Conservation (phyloP, 1,140 invertebrate species). For the Drosophila hydei region DNA sequence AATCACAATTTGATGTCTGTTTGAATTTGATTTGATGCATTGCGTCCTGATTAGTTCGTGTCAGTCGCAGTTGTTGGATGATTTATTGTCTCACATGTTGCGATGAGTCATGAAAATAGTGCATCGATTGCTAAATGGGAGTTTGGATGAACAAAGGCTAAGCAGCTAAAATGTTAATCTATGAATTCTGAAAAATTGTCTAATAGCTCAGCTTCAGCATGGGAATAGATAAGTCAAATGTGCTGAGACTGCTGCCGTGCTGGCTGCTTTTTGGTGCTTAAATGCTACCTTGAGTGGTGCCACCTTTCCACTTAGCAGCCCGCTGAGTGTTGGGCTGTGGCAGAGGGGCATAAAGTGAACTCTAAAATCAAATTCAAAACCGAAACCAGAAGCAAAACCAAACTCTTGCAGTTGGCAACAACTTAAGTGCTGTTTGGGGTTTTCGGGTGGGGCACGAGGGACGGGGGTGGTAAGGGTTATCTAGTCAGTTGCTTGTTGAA, state of each 20-base stretch:
- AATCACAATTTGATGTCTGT: not conserved
- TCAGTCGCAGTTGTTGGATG: not conserved
- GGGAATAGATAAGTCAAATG: slow-evolving; percentile 58
- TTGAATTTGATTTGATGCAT: not conserved
- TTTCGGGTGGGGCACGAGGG: slow-evolving; percentile 63
- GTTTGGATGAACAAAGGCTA: no score
- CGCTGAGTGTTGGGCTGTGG: not conserved
- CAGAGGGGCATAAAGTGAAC: no score
- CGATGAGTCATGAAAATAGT: not conserved
- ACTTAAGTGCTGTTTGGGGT: slow-evolving; percentile 79
- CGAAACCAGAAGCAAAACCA: slow-evolving; percentile 34
- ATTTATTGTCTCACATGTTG: not conserved
- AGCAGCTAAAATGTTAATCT: no score
- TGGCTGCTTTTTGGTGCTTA: no score
- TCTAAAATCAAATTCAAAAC: slow-evolving; percentile 41
- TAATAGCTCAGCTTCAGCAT: no score
- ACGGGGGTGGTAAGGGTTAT: not conserved
- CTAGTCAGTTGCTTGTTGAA: slow-evolving; percentile 4
- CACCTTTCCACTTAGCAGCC: not conserved
- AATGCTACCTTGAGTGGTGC: no score
- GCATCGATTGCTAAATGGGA: not conserved
- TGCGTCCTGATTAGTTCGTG: not conserved
- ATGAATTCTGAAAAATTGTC: no score
- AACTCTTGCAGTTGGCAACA: slow-evolving; percentile 67
- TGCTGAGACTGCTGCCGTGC: not conserved